Base-by-base conservation (phyloP, 2,113 vertebrate genomes). In the Muntiacus muntjak region DNA sequence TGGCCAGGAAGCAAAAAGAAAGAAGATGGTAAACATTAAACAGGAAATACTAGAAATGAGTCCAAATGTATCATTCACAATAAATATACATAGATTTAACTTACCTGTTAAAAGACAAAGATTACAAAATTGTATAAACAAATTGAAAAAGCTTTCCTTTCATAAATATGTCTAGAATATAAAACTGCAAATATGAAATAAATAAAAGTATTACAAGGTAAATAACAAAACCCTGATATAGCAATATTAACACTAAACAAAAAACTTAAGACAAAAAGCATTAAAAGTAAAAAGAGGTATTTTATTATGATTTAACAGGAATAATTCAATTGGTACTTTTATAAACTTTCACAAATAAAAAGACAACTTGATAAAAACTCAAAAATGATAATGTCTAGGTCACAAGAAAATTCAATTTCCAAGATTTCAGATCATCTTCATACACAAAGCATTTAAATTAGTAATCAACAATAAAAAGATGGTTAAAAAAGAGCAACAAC, bases 1-100 rank as follows among this genome's bases (percentile, higher is more conserved):
- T 79, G 60, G 8, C 23, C 33, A 93, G n/a, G 79, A 67, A 96
- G 54, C 30, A 62, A 86, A 85, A 96, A 54, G 8, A 71, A 91
- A 50, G 43, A 92, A 45, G 52, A 82, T 45, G 45, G 28, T 19
- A 67, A 96, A 89, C 4, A 87, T 15, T 76, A 92, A 92, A 88
- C 14, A 91, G 40, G 13, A 87, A 86, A 86, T 71, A 16, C 26
- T 47, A 82, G 50, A 96, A 95, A 89, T 71, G 47, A 95, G 45
- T 87, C 62, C 82, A 85, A 54, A 52, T 76, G 52, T 52, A 62
- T 45, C 6, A 57, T 52, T 96, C 43, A 92, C 9, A 87, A 74
- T 89, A 91, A 96, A 89, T 93, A 89, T 25, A 97, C 84, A 88
- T 79, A n/a, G 57, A 87, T 89, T 92, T 89, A 88, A 94, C 9